Evolutionary conservation across 2,888 invertebrate species (phyloP).

Genomic region (Lapara coniferarum): DNA sequence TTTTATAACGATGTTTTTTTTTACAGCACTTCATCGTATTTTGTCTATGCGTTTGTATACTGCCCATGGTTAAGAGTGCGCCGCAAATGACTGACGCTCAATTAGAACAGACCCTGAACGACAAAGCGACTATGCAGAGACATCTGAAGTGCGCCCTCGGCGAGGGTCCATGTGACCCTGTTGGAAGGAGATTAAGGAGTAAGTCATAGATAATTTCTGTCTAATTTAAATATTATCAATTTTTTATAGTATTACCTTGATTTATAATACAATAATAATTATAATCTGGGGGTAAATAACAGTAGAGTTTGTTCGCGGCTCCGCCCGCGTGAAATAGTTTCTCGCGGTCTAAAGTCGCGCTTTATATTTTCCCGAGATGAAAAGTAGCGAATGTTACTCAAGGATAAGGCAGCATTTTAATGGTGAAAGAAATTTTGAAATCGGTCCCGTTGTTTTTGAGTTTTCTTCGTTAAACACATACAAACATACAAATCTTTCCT

Average conservation of each 20-base stretch:
- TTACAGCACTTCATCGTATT: conserved; percentile 22
- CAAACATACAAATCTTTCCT: too few relatives aligned
- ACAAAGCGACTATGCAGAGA: conserved; percentile 85
- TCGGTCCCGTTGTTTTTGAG: too few relatives aligned
- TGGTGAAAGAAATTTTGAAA: too few relatives aligned
- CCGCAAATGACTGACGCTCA: conserved; percentile 86
- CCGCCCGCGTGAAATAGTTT: too few relatives aligned
- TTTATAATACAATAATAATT: too few relatives aligned
- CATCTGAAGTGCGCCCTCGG: conserved; percentile 88
- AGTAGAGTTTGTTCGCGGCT: too few relatives aligned
- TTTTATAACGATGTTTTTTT: background rate
- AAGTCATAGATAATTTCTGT: conserved; percentile 52
- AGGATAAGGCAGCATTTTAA: too few relatives aligned
- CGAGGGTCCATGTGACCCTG: conserved; percentile 88
- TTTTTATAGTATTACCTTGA: background rate
- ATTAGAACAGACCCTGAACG: conserved; percentile 85
- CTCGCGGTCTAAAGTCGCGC: too few relatives aligned
- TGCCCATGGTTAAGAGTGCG: conserved; percentile 42
- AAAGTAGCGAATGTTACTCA: too few relatives aligned
- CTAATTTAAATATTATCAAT: background rate
- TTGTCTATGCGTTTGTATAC: conserved; percentile 34
- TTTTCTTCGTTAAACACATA: too few relatives aligned
- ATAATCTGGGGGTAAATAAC: too few relatives aligned
- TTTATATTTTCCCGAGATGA: too few relatives aligned
- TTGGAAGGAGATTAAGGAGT: conserved; percentile 88